phyloP scores from a whole-genome alignment of 2,888 invertebrate genomes.

The Habroteleia sp. region DNA sequence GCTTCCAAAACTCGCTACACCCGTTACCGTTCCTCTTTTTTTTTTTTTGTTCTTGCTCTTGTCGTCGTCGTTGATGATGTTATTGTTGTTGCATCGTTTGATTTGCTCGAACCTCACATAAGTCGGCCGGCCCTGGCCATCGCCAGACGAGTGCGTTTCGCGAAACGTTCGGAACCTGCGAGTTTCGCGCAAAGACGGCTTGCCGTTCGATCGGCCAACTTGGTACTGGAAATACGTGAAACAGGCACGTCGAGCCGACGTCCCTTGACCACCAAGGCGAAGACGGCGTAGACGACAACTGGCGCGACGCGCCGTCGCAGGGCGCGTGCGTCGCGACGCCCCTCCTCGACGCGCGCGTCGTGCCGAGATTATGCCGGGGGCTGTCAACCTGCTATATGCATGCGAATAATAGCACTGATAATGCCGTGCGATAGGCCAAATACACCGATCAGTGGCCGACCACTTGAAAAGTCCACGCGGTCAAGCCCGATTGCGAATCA shows the following conservation, averaged over 20 bases:
- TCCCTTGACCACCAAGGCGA: constrained; percentile 65
- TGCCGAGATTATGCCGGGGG: constrained; percentile 49
- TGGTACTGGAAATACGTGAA: constrained; percentile 70
- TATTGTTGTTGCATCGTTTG: no score
- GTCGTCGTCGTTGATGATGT: no score
- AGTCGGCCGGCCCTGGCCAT: constrained; percentile 6
- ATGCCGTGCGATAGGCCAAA: constrained; percentile 53
- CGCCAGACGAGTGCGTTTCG: constrained; percentile 9
- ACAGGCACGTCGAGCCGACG: constrained; percentile 70
- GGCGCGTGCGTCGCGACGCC: constrained; percentile 70
- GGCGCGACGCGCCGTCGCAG: constrained; percentile 59
- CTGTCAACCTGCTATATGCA: constrained; percentile 60
- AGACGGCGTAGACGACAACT: constrained; percentile 68
- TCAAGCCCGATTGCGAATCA: constrained; percentile 2
- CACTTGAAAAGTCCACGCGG: not conserved
- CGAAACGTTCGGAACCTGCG: constrained; percentile 2
- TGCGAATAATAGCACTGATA: constrained; percentile 71
- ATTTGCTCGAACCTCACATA: no score
- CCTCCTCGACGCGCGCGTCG: constrained; percentile 44
- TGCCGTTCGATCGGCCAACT: constrained; percentile 70
- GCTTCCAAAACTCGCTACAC: not conserved
- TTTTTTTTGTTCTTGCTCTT: no score
- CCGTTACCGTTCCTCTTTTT: no score
- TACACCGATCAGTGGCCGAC: constrained; percentile 17
- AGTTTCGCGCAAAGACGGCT: constrained; percentile 64